A percentile compares a stretch with the other conserved stretches of the same genome.
Conservation (phyloP, 2,797 vertebrate species). For the Muraenolepis orangiensis region DNA sequence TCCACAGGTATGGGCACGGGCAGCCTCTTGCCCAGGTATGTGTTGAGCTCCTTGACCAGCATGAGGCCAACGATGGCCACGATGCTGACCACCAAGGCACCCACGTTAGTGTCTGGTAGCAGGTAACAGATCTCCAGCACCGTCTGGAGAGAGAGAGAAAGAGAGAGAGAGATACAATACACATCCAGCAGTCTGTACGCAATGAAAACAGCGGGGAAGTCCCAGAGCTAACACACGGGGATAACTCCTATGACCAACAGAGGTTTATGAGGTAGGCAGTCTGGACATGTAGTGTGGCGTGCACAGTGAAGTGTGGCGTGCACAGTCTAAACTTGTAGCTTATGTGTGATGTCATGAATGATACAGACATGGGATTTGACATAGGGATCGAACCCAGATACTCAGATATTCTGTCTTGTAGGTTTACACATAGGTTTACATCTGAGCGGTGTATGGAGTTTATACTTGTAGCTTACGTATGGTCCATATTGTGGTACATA, state of each 20-base stretch:
- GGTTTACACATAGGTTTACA: too few relatives aligned
- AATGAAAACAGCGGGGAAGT: not conserved
- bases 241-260: not conserved
- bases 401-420: too few relatives aligned
- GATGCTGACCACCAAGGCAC: slow-evolving; percentile 80
- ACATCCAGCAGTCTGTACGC: too few relatives aligned
- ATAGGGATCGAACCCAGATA: too few relatives aligned
- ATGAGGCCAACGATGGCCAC: slow-evolving; percentile 80
- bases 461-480: not conserved
- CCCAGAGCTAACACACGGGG: not conserved
- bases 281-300: too few relatives aligned
- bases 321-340: too few relatives aligned
- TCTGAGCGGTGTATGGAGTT: too few relatives aligned
- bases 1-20: slow-evolving; percentile 89
- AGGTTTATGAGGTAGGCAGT: too few relatives aligned
- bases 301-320: too few relatives aligned
- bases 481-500: not conserved
- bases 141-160: slow-evolving; percentile 69
- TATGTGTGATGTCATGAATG: too few relatives aligned
- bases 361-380: too few relatives aligned
- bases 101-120: slow-evolving; percentile 77
- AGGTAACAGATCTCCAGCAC: slow-evolving; percentile 79
- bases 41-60: slow-evolving; percentile 80
- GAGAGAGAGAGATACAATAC: too few relatives aligned
- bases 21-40: slow-evolving; percentile 64